phyloP scores from a whole-genome alignment of 2,888 invertebrate genomes.

The Nipponacmea schrenckii region DNA sequence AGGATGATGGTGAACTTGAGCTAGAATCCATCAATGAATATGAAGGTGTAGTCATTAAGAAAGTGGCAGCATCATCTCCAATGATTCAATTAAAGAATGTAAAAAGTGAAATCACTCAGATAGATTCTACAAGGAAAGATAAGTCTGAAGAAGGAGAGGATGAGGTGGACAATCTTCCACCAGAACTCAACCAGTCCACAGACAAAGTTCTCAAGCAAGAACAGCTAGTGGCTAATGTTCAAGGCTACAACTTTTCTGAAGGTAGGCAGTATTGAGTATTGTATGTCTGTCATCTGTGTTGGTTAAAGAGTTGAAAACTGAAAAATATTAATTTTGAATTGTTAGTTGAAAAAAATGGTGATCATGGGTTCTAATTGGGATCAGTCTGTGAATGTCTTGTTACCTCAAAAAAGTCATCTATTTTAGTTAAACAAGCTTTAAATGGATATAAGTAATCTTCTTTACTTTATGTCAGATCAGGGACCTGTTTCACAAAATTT shows the following conservation, averaged over 20 bases:
- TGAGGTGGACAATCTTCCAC: neutral
- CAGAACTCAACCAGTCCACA: neutral
- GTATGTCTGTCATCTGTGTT: neutral
- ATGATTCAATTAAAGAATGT: neutral
- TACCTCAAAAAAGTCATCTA: too few species aligned
- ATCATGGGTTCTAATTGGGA: too few species aligned
- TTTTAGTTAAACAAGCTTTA: too few species aligned
- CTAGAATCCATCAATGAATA: slow-evolving; percentile 38
- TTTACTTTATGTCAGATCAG: too few species aligned
- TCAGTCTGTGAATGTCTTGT: too few species aligned
- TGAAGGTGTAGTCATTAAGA: slow-evolving; percentile 11
- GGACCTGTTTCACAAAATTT: too few species aligned
- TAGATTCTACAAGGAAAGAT: neutral
- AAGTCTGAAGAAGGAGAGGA: neutral
- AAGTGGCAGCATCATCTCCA: neutral
- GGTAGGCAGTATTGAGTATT: neutral
- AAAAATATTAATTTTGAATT: too few species aligned
- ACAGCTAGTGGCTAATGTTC: neutral
- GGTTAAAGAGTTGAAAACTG: too few species aligned
- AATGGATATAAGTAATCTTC: too few species aligned
- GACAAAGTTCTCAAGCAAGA: neutral
- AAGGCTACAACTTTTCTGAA: neutral
- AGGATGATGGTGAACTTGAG: slow-evolving; percentile 38
- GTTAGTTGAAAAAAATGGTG: too few species aligned
- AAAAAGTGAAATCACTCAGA: neutral